Percentiles rank a stretch among this genome's conserved stretches.
Conservation (phyloP, 2,113 vertebrate genomes). For the Acanthisitta chloris region DNA sequence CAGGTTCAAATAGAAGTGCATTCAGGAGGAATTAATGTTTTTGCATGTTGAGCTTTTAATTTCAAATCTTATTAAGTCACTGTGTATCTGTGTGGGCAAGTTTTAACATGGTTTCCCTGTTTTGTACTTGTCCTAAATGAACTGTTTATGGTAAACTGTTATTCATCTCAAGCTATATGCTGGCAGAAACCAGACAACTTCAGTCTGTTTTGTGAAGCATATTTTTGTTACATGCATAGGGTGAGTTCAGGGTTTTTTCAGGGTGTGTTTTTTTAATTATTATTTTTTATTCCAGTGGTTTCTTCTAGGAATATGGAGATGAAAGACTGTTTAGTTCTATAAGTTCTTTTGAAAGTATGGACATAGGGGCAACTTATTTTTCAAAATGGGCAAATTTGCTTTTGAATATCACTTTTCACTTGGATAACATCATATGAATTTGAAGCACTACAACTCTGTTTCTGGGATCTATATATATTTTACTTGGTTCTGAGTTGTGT, state of each 20-base stretch:
- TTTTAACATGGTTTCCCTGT: background rate
- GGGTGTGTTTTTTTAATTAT: background rate
- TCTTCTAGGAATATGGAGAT: background rate
- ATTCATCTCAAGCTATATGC: conserved; percentile 9
- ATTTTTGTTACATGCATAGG: background rate
- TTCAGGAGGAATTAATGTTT: background rate
- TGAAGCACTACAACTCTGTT: background rate
- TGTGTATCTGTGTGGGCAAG: background rate
- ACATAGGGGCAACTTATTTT: background rate
- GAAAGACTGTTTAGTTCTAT: background rate
- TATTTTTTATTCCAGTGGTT: background rate
- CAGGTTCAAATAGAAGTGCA: background rate
- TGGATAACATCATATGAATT: background rate
- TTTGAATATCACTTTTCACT: background rate
- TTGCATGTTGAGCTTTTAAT: background rate
- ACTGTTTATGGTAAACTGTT: conserved; percentile 6
- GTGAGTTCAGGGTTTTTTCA: rapidly evolving
- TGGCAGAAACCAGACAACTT: conserved; percentile 44
- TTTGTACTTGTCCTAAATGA: background rate
- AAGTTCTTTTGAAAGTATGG: background rate
- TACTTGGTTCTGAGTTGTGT: background rate
- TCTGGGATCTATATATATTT: background rate
- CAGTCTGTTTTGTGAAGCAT: conserved; percentile 35
- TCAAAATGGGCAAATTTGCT: background rate
- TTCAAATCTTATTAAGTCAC: background rate